Conservation (phyloP, 2,888 invertebrate genomes). For the Aphidius colemani region DNA sequence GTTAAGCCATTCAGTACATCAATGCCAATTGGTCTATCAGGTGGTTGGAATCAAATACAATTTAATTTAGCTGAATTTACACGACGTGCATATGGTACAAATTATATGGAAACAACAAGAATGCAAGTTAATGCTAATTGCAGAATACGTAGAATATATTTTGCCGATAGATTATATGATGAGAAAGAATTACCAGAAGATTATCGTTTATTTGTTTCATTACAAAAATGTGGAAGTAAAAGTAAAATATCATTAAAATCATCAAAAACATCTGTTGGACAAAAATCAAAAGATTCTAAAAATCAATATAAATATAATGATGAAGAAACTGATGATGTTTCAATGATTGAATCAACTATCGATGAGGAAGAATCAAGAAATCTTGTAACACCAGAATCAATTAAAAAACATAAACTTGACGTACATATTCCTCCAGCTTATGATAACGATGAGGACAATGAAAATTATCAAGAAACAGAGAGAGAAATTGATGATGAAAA, state of each 20-base stretch:
- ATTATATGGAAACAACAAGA: constrained; percentile 87
- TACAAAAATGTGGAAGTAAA: background rate
- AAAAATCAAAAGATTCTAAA: constrained; percentile 19
- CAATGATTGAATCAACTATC: constrained; percentile 6
- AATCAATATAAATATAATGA: background rate
- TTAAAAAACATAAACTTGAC: constrained; percentile 26
- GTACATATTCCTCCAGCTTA: constrained; percentile 23
- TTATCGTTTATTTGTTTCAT: constrained; percentile 92
- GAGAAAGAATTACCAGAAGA: constrained; percentile 95
- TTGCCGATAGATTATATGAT: constrained; percentile 85
- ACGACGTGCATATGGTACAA: constrained; percentile 91
- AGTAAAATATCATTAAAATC: constrained; percentile 1
- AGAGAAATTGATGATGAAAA: constrained; percentile 22
- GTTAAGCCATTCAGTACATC: constrained; percentile 97
- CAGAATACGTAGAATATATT: constrained; percentile 85
- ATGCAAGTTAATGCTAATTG: constrained; percentile 97
- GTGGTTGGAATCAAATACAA: constrained; percentile 95
- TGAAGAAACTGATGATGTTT: background rate
- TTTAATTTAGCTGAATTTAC: constrained; percentile 96
- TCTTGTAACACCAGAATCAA: background rate
- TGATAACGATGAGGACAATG: background rate
- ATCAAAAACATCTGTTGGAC: constrained; percentile 15
- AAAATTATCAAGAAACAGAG: constrained; percentile 25
- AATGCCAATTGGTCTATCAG: constrained; percentile 93
- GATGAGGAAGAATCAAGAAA: constrained; percentile 20